Percentiles rank a stretch among this genome's conserved stretches.
Conservation (phyloP, 2,797 vertebrate genomes). For the Siniperca obscura region DNA sequence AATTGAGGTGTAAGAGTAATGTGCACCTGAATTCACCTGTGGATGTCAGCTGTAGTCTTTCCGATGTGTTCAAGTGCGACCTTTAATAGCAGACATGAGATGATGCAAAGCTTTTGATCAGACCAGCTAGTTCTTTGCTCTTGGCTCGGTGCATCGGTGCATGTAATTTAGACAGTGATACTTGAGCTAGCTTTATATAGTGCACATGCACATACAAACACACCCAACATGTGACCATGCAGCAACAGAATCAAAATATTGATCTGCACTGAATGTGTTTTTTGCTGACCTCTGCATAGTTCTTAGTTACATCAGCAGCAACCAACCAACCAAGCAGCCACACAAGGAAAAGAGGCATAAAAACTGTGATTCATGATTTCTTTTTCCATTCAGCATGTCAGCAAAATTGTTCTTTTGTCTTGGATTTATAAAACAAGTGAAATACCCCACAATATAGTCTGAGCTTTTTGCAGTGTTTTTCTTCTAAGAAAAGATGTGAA, state of each 20-base stretch:
- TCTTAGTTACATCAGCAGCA: slow-evolving; percentile 50
- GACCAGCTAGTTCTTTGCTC: background rate
- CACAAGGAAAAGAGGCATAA: slow-evolving; percentile 24
- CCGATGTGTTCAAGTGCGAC: background rate
- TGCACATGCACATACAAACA: background rate
- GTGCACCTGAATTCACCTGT: background rate
- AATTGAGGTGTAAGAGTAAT: background rate
- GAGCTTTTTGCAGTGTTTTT: slow-evolving; percentile 63
- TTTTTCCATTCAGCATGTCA: slow-evolving; percentile 67
- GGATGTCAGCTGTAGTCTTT: background rate
- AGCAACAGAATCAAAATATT: slow-evolving; percentile 5
- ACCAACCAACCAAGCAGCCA: slow-evolving; percentile 32
- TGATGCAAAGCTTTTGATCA: background rate
- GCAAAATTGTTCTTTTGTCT: slow-evolving; percentile 58
- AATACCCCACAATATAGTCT: slow-evolving; percentile 43
- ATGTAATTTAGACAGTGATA: background rate
- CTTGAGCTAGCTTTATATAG: background rate
- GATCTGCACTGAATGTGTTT: slow-evolving; percentile 1
- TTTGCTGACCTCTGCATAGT: slow-evolving; percentile 48
- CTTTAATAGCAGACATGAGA: background rate
- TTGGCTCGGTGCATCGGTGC: background rate
- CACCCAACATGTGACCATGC: slow-evolving; percentile 1
- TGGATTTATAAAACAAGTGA: slow-evolving; percentile 52
- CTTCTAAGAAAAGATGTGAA: slow-evolving; percentile 63
- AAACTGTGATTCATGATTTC: slow-evolving; percentile 46